Evolutionary conservation across 2,888 invertebrate genomes (phyloP).

Genomic region (Coleophora flavipennella): DNA sequence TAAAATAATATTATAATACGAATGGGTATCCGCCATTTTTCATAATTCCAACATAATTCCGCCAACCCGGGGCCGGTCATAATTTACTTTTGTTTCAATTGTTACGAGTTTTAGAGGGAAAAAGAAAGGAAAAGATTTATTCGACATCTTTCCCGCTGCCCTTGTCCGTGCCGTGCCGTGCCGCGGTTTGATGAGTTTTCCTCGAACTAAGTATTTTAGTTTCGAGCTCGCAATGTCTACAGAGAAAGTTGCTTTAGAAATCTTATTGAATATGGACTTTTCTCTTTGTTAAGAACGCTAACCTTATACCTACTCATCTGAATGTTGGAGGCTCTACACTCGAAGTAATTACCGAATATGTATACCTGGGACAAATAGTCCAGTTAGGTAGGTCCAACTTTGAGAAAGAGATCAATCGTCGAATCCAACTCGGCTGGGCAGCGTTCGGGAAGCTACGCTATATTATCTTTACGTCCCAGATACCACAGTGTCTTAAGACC

Average conservation of each 20-base stretch:
- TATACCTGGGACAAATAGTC: too few species aligned
- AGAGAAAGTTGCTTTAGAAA: too few species aligned
- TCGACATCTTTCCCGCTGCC: conserved; percentile 30
- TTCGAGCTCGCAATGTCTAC: not conserved
- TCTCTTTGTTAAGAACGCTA: not conserved
- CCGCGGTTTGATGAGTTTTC: conserved; percentile 11
- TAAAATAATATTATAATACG: conserved; percentile 13
- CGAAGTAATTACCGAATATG: too few species aligned
- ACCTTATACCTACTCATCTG: too few species aligned
- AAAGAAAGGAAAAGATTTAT: conserved; percentile 42
- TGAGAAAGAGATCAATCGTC: too few species aligned
- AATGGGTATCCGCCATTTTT: conserved; percentile 36
- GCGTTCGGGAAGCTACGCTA: too few species aligned
- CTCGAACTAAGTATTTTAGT: not conserved
- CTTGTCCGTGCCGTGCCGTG: conserved; percentile 21
- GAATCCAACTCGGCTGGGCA: too few species aligned
- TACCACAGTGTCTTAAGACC: too few species aligned
- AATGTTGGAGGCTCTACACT: too few species aligned
- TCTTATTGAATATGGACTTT: not conserved
- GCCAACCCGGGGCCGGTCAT: conserved; percentile 32
- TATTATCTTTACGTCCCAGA: too few species aligned
- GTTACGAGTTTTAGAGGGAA: conserved; percentile 42
- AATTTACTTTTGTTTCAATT: conserved; percentile 70
- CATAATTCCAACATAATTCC: conserved; percentile 57
- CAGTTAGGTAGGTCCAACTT: too few species aligned